Evolutionary conservation across 1,140 invertebrate genomes (phyloP).

Genomic region (Platyscapa corneri): DNA sequence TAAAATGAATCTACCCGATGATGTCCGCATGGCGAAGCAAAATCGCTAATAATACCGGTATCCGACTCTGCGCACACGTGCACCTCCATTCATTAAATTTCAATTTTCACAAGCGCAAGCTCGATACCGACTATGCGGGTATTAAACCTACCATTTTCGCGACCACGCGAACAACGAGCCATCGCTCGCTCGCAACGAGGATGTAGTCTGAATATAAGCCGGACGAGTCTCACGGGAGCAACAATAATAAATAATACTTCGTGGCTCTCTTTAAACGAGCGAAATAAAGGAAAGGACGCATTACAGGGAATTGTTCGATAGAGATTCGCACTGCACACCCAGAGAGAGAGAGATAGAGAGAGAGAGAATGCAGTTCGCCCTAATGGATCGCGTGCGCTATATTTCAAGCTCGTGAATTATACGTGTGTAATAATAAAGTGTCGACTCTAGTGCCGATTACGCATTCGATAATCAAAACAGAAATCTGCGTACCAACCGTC

Average conservation of each 20-base stretch:
- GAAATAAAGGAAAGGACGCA: background rate
- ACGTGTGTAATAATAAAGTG: too few species aligned
- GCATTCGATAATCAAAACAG: too few species aligned
- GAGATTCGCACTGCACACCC: background rate
- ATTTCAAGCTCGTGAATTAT: too few species aligned
- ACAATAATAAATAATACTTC: slow-evolving; percentile 12
- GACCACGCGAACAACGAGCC: background rate
- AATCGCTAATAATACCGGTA: too few species aligned
- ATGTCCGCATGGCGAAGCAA: too few species aligned
- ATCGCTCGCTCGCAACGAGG: background rate
- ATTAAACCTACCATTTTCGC: slow-evolving; percentile 15
- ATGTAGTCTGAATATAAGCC: slow-evolving; percentile 1
- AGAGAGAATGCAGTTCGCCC: too few species aligned
- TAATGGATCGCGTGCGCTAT: too few species aligned
- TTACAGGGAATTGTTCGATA: background rate
- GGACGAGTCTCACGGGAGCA: slow-evolving; percentile 14
- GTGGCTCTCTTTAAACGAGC: background rate
- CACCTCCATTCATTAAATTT: background rate
- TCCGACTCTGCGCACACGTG: background rate
- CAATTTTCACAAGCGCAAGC: background rate
- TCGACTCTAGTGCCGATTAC: too few species aligned
- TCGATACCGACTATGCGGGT: slow-evolving; percentile 20
- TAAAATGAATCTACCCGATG: too few species aligned
- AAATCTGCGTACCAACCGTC: too few species aligned
- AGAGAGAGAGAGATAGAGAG: background rate